phyloP scores from a whole-genome alignment of 2,888 invertebrate genomes.

The Plagodis dolabraria region DNA sequence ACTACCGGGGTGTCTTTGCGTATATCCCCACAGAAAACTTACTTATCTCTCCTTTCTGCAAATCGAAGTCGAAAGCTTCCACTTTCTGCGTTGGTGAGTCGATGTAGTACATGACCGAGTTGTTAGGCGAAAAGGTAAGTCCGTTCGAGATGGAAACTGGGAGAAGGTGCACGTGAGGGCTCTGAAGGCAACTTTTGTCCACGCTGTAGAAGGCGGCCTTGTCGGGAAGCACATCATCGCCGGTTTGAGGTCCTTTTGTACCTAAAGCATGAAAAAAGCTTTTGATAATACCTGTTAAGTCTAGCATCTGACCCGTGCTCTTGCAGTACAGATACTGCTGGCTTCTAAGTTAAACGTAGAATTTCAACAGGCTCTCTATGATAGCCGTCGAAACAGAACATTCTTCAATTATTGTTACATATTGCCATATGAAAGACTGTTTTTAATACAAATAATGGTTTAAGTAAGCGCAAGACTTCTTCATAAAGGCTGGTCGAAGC shows the following conservation, averaged over 20 bases:
- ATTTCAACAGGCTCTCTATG: no score
- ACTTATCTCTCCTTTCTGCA: constrained; percentile 60
- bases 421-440: no score
- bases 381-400: no score
- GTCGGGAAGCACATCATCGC: constrained; percentile 75
- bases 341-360: no score
- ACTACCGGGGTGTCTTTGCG: no score
- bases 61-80: constrained; percentile 88
- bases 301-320: no score
- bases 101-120: constrained; percentile 89
- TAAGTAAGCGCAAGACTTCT: no score
- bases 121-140: constrained; percentile 88
- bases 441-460: no score
- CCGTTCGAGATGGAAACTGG: constrained; percentile 90
- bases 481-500: no score
- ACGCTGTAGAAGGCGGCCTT: constrained; percentile 85
- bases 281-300: no score
- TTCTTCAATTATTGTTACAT: no score
- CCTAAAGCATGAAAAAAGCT: constrained; percentile 62
- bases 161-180: constrained; percentile 53
- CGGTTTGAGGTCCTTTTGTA: constrained; percentile 85
- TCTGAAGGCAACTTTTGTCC: constrained; percentile 50
- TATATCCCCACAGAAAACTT: constrained; percentile 32
- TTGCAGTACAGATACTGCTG: no score
- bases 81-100: constrained; percentile 88